A percentile compares a stretch with the other conserved stretches of the same genome.
These are phyloP conservation scores for Atta colombica DNA, from an alignment of 1,140 invertebrate genomes.

Conservation along the genomic window DNA sequence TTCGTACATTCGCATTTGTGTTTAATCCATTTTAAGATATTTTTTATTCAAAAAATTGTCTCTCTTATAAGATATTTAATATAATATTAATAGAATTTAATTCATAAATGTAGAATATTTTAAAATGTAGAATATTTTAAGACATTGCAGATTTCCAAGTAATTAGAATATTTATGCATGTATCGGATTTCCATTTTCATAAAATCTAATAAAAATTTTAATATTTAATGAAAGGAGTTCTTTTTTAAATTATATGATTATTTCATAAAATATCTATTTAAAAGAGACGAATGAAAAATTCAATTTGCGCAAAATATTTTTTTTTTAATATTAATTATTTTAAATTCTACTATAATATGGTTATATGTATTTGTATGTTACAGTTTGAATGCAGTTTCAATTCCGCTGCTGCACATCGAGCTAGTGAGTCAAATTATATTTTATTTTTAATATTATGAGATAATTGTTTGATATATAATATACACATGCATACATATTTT, in stretches of 20 bases:
- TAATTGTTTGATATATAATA: not conserved
- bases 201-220: not conserved
- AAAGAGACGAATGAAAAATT: not conserved
- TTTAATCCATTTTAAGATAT: not conserved
- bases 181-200: not conserved
- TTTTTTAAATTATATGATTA: not conserved
- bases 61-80: not conserved
- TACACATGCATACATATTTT: not conserved
- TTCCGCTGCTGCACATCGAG: not conserved
- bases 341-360: not conserved
- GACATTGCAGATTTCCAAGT: not conserved
- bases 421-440: conserved; percentile 4
- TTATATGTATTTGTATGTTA: not conserved
- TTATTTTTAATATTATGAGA: not conserved
- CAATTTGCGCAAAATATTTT: not conserved
- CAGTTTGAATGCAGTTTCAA: conserved; percentile 2
- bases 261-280: conserved; percentile 1
- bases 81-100: not conserved
- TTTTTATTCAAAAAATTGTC: not conserved
- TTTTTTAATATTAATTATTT: conserved; percentile 12
- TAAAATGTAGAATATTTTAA: not conserved
- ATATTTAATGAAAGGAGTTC: not conserved
- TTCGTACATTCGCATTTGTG: not conserved
- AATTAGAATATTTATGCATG: not conserved
- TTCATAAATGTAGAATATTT: not conserved